A percentile compares a stretch with the other conserved stretches of the same genome.
Conservation (phyloP, 2,888 invertebrate genomes). For the Meiosimyza decipiens region DNA sequence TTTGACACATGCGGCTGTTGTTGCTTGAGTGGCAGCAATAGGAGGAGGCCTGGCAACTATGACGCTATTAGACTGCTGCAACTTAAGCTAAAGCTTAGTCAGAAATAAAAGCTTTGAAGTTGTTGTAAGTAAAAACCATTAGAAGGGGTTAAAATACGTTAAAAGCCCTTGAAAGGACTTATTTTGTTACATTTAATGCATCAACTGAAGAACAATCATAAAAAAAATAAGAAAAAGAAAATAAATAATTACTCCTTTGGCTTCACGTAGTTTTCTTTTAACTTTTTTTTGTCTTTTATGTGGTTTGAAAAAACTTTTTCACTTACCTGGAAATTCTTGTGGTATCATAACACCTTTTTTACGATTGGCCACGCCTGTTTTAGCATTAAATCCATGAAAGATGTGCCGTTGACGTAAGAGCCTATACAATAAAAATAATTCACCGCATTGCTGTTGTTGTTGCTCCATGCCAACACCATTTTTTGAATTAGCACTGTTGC, state of each 20-base stretch:
- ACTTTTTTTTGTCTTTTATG: too few relatives aligned
- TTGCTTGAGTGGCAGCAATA: too few relatives aligned
- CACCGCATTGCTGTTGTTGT: slow-evolving; percentile 49
- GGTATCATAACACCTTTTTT: slow-evolving; percentile 66
- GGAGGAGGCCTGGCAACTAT: too few relatives aligned
- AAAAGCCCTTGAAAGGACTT: too few relatives aligned
- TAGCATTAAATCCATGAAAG: slow-evolving; percentile 65
- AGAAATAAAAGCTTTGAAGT: too few relatives aligned
- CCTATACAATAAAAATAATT: slow-evolving; percentile 64
- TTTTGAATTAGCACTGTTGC: slow-evolving; percentile 1
- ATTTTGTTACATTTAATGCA: too few relatives aligned
- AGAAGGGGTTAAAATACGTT: too few relatives aligned
- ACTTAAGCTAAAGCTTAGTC: too few relatives aligned
- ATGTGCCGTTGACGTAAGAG: slow-evolving; percentile 63
- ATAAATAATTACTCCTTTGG: not conserved
- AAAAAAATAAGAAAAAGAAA: not conserved
- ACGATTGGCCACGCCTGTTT: slow-evolving; percentile 60
- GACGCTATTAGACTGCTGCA: too few relatives aligned
- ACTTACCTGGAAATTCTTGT: slow-evolving; percentile 66
- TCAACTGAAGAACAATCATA: too few relatives aligned
- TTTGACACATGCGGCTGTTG: not conserved
- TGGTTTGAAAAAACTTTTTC: not conserved
- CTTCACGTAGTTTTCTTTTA: too few relatives aligned
- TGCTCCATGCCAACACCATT: not conserved
- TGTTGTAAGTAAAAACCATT: too few relatives aligned